Evolutionary conservation across 1,140 invertebrate species (phyloP).

Genomic region (Bombus polaris): DNA sequence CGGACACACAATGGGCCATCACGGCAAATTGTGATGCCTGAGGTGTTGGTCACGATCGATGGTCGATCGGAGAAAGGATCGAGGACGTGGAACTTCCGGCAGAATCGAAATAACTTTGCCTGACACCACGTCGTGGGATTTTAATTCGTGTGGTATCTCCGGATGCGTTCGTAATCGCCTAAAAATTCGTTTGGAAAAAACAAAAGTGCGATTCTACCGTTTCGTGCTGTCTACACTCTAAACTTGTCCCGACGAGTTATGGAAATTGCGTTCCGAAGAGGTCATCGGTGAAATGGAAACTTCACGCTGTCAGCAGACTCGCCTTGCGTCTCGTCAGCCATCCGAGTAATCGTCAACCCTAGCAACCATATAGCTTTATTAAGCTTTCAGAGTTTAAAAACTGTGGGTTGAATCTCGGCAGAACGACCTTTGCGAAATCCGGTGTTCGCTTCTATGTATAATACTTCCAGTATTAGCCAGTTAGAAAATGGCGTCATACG

Average conservation of each 20-base stretch:
- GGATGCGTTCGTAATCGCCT: neutral
- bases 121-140: neutral
- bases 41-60: conserved; percentile 35
- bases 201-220: neutral
- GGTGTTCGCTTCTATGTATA: neutral
- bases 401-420: neutral
- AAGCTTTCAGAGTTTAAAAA: neutral
- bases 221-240: too few relatives aligned
- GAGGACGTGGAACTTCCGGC: conserved; percentile 44
- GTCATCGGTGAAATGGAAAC: conserved; percentile 12
- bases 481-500: conserved; percentile 33
- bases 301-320: neutral
- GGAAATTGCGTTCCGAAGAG: neutral
- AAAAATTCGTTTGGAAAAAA: neutral
- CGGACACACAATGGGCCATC: conserved; percentile 33
- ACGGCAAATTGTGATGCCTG: conserved; percentile 30
- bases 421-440: neutral
- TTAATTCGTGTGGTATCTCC: neutral
- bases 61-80: conserved; percentile 35
- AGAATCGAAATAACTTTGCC: neutral
- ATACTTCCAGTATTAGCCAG: neutral
- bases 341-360: too few relatives aligned
- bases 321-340: neutral
- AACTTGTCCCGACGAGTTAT: conserved; percentile 5
- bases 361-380: too few relatives aligned